phyloP scores from a whole-genome alignment of 2,113 vertebrate genomes.

The Elgaria multicarinata region DNA sequence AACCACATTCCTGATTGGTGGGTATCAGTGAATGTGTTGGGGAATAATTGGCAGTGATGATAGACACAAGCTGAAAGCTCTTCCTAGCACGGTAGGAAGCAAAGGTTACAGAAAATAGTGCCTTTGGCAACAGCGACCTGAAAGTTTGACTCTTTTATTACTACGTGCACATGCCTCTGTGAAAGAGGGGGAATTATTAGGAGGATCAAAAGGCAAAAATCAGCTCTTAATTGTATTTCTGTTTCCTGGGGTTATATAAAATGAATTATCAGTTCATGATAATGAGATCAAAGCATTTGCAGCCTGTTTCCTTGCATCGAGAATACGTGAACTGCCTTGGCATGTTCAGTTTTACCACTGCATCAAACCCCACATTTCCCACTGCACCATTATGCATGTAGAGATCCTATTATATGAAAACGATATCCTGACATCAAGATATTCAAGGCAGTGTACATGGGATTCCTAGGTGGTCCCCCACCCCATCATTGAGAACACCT shows the following conservation, averaged over 20 bases:
- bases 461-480: neutral
- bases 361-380: slow-evolving; percentile 20
- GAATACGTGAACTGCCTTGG: slow-evolving; percentile 23
- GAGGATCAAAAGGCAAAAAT: slow-evolving; percentile 62
- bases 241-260: slow-evolving; percentile 53
- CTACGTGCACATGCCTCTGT: slow-evolving; percentile 19
- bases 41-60: slow-evolving; percentile 41
- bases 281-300: slow-evolving; percentile 53
- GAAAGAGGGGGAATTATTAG: slow-evolving; percentile 50
- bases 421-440: neutral
- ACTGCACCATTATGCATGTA: neutral
- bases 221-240: slow-evolving; percentile 57
- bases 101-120: slow-evolving; percentile 52
- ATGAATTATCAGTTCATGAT: slow-evolving; percentile 39
- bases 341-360: slow-evolving; percentile 48
- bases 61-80: slow-evolving; percentile 37
- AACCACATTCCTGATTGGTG: slow-evolving; percentile 57
- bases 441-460: neutral
- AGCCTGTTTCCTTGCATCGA: slow-evolving; percentile 55
- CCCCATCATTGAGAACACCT: neutral
- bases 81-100: neutral
- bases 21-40: slow-evolving; percentile 13
- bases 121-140: slow-evolving; percentile 50
- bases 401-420: neutral
- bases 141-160: slow-evolving; percentile 39